phyloP scores from a whole-genome alignment of 2,888 invertebrate genomes.

The Perdita meconis region DNA sequence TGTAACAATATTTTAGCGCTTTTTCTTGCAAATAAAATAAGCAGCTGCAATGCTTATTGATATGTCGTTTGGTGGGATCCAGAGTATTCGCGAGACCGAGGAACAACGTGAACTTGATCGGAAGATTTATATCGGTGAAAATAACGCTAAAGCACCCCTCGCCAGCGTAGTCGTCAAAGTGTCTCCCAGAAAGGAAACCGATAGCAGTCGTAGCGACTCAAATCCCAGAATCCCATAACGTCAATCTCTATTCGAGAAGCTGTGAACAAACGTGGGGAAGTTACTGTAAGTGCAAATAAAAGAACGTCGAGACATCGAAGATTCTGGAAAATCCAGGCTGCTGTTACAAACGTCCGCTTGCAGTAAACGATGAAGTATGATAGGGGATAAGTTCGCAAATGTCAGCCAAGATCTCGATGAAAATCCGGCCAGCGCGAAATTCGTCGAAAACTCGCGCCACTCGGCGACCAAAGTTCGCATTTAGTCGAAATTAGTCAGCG shows the following conservation, averaged over 20 bases:
- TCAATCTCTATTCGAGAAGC: slow-evolving; percentile 46
- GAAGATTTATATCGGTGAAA: slow-evolving; percentile 14
- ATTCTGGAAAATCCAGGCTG: slow-evolving; percentile 11
- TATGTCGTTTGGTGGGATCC: too few relatives aligned
- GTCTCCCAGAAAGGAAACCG: slow-evolving; percentile 44
- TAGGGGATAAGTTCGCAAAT: slow-evolving; percentile 3
- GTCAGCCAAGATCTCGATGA: slow-evolving; percentile 1
- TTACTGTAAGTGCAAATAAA: slow-evolving; percentile 42
- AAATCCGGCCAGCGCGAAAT: background rate
- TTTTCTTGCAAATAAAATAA: too few relatives aligned
- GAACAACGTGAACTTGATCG: background rate
- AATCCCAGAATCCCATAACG: slow-evolving; percentile 56
- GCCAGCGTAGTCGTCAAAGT: slow-evolving; percentile 2
- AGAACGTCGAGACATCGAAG: slow-evolving; percentile 34
- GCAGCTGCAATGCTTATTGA: too few relatives aligned
- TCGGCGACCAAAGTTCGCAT: background rate
- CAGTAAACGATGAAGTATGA: slow-evolving; percentile 9
- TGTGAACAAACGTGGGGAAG: slow-evolving; percentile 42
- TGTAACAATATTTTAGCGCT: too few relatives aligned
- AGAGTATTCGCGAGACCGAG: slow-evolving; percentile 7
- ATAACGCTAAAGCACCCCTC: slow-evolving; percentile 16
- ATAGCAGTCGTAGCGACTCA: slow-evolving; percentile 47
- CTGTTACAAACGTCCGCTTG: slow-evolving; percentile 14
- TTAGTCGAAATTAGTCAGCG: background rate
- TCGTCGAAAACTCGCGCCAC: background rate